Evolutionary conservation across 2,888 invertebrate species (phyloP).

Genomic region (Bembecia ichneumoniformis): DNA sequence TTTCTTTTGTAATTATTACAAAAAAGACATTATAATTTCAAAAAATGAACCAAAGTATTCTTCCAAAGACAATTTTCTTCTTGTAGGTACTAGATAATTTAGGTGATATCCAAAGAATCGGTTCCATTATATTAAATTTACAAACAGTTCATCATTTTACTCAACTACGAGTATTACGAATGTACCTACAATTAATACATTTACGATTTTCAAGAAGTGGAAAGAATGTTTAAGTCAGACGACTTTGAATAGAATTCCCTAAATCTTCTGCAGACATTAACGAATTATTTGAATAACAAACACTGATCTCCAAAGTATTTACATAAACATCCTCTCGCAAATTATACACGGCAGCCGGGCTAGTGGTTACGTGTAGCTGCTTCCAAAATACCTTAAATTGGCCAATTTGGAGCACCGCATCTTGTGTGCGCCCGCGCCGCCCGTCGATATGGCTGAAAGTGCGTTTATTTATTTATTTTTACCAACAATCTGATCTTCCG

Average conservation of each 20-base stretch:
- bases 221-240: too few relatives aligned
- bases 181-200: too few relatives aligned
- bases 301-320: conserved; percentile 28
- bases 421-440: conserved; percentile 46
- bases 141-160: too few relatives aligned
- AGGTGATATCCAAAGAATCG: too few relatives aligned
- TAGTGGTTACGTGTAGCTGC: conserved; percentile 17
- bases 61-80: too few relatives aligned
- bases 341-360: conserved; percentile 30
- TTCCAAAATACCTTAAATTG: conserved; percentile 38
- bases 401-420: conserved; percentile 53
- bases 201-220: too few relatives aligned
- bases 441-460: conserved; percentile 57
- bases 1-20: too few relatives aligned
- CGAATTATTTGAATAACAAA: conserved; percentile 21
- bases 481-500: conserved; percentile 44
- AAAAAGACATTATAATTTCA: too few relatives aligned
- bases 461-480: conserved; percentile 63
- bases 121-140: too few relatives aligned
- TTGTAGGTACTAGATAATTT: too few relatives aligned
- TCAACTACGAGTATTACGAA: too few relatives aligned
- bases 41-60: neutral
- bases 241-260: neutral
- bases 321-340: conserved; percentile 56
- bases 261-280: conserved; percentile 5